Base-by-base conservation (phyloP, 2,888 invertebrate genomes). In the Taphrorychus bicolor region DNA sequence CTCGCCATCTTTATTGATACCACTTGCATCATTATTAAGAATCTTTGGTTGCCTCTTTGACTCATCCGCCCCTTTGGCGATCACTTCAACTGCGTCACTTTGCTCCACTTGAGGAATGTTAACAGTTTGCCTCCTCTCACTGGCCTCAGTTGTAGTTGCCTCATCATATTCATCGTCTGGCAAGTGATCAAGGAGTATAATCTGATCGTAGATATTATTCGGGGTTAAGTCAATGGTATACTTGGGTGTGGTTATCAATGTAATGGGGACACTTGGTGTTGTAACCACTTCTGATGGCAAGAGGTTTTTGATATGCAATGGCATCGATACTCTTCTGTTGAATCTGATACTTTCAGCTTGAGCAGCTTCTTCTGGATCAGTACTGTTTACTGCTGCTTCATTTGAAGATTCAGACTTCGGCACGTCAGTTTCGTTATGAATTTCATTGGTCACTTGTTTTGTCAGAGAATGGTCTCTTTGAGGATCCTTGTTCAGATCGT, bases 171-270 rank as follows among this genome's bases (percentile, higher is more conserved):
- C 45, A 32, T 65, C 62, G 17, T 71, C 69, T 11, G 77, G 77
- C 49, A 78, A 60, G 64, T 76, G 74, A 24, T 75, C 70, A 4
- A 78, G 59, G 1, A 78, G 57, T 52, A 74, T 70, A 52, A 80
- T 80, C 69, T 79, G 79, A 59, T 79, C 78, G 53, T 80, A 79
- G 56, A 79, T 79, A 67, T 79, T 76, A 62, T 78, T 76, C 2
- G 79, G 79, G 56, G 73, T 76, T 18, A 78, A 66, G 60, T 76
- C 64, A 23, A 77, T 72, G 1, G 77, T 78, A 59, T 79, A 78
- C 52, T 75, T 76, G 40, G 78, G 77, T 3, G 77, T 78, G 0
- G 79, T 78, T 18, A 78, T 74, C n/a, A 77, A 63, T 53, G 73
- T 74, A 1, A 76, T 69, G 2, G 70, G 51, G 21, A 72, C 60